These are phyloP conservation scores for Eustalomyia histrio DNA, from an alignment of 2,888 invertebrate species.

Conservation along the genomic window DNA sequence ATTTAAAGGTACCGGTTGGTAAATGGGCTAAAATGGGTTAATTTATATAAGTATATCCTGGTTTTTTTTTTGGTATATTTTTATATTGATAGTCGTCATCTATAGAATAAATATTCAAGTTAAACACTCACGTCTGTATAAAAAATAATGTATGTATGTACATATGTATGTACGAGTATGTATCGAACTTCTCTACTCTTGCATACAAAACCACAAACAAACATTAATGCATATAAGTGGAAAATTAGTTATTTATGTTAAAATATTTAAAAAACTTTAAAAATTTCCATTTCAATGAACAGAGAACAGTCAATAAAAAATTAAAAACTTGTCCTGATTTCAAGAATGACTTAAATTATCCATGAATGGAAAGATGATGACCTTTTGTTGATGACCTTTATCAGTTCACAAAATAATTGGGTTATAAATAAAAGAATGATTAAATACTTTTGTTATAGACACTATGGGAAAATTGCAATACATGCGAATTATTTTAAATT, in stretches of 20 bases:
- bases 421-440: constrained; percentile 26
- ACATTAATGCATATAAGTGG: constrained; percentile 22
- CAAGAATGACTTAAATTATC: background rate
- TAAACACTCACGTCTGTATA: background rate
- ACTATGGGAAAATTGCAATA: too few species aligned
- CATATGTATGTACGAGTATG: too few species aligned
- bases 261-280: constrained; percentile 30
- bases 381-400: constrained; percentile 57
- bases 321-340: constrained; percentile 49
- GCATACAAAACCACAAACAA: constrained; percentile 3
- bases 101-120: too few species aligned
- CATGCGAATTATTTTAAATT: too few species aligned
- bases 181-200: constrained; percentile 18
- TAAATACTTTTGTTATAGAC: too few species aligned
- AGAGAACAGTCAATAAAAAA: constrained; percentile 14
- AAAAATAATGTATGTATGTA: constrained; percentile 22
- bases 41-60: too few species aligned
- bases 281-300: constrained; percentile 46
- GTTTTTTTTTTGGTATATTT: too few species aligned
- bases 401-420: constrained; percentile 46
- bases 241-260: constrained; percentile 5
- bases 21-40: too few species aligned
- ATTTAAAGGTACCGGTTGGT: too few species aligned
- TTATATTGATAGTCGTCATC: too few species aligned
- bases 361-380: background rate